phyloP scores from a whole-genome alignment of 2,888 invertebrate genomes.

The Pristionchus mayeri region DNA sequence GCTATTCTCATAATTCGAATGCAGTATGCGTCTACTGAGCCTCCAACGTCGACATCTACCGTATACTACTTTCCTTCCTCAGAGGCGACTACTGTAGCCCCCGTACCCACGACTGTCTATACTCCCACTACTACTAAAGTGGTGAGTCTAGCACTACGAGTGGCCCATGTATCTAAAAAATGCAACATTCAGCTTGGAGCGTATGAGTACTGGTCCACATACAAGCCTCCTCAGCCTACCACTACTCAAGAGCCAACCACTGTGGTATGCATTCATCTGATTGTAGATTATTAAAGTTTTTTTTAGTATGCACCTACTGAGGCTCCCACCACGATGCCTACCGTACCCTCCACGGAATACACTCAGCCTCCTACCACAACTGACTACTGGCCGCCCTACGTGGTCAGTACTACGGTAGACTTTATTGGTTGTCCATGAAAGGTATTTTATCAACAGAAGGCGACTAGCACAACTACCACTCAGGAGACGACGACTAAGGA shows the following conservation, averaged over 20 bases:
- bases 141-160: neutral
- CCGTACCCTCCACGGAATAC: neutral
- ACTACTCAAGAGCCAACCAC: neutral
- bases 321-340: conserved; percentile 22
- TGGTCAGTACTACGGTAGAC: conserved; percentile 21
- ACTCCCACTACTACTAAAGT: conserved; percentile 2
- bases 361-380: conserved; percentile 23
- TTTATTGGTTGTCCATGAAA: neutral
- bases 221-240: neutral
- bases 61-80: neutral
- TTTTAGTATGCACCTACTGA: no score
- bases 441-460: neutral
- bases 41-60: no score
- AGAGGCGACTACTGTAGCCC: neutral
- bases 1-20: neutral
- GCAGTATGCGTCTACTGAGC: conserved; percentile 1
- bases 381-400: conserved; percentile 17
- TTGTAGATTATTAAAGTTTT: no score
- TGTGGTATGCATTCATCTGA: neutral
- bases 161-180: neutral
- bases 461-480: neutral
- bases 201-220: conserved; percentile 28
- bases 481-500: conserved; percentile 14
- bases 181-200: neutral
- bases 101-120: neutral